Percentiles rank a stretch among this genome's conserved stretches.
These are phyloP conservation scores for Tenualosa ilisha DNA, from an alignment of 2,797 vertebrate genomes.

Conservation along the genomic window DNA sequence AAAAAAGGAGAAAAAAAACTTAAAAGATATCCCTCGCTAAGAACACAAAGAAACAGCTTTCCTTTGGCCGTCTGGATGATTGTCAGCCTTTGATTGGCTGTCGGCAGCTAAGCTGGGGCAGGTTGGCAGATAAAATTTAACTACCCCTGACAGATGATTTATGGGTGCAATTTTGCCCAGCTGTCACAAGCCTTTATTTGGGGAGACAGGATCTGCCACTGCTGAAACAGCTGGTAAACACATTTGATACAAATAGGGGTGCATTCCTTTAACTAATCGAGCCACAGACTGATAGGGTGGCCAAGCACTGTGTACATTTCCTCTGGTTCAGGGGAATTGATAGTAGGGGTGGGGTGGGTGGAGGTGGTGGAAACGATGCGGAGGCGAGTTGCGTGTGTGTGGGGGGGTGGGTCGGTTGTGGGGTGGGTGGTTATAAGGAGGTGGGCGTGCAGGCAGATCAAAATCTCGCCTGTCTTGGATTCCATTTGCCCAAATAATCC, in stretches of 20 bases:
- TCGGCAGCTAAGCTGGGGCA: slow-evolving; percentile 36
- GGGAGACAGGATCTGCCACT: slow-evolving; percentile 51
- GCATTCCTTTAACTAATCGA: slow-evolving; percentile 50
- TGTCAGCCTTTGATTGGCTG: slow-evolving; percentile 48
- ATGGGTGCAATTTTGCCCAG: slow-evolving; percentile 74
- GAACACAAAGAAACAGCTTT: slow-evolving; percentile 6
- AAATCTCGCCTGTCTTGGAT: slow-evolving; percentile 27
- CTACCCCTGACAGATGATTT: slow-evolving; percentile 75
- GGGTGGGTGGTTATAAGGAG: background rate
- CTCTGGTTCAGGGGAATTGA: slow-evolving; percentile 14
- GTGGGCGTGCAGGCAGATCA: background rate
- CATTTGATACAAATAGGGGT: slow-evolving; percentile 39
- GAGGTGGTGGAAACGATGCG: slow-evolving; percentile 10
- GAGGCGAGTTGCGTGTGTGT: background rate
- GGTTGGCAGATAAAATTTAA: slow-evolving; percentile 72
- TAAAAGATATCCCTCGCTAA: slow-evolving; percentile 26
- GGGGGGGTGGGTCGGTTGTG: background rate
- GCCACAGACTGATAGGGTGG: slow-evolving; percentile 43
- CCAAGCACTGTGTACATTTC: slow-evolving; percentile 42
- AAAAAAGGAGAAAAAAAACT: background rate
- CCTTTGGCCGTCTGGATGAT: slow-evolving; percentile 32
- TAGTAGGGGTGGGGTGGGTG: background rate
- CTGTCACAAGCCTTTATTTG: slow-evolving; percentile 71
- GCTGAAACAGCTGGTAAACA: slow-evolving; percentile 42
- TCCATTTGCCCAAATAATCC: slow-evolving; percentile 28